Percentiles rank a stretch among this genome's conserved stretches.
These are phyloP conservation scores for Sminthopsis crassicaudata DNA, from an alignment of 2,113 vertebrate genomes.

Conservation along the genomic window DNA sequence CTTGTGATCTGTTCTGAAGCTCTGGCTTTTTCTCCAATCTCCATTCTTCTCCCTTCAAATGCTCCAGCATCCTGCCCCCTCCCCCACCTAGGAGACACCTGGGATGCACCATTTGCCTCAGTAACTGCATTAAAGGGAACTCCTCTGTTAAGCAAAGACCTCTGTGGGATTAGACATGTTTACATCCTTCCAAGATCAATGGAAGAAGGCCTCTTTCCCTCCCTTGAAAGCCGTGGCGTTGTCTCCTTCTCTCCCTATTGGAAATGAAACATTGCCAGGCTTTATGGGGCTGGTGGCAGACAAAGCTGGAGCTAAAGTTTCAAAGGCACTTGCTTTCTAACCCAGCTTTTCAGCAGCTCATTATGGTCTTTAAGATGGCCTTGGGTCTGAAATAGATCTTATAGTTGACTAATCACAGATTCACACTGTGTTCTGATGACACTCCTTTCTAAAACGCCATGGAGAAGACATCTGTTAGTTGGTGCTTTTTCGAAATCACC, in stretches of 20 bases:
- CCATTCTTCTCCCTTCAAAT: background rate
- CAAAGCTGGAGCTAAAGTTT: conserved; percentile 32
- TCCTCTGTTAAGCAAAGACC: conserved; percentile 43
- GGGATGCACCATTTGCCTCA: background rate
- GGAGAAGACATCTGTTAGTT: background rate
- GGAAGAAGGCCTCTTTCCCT: conserved; percentile 26
- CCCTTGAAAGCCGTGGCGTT: conserved; percentile 37
- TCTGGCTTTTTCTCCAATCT: background rate
- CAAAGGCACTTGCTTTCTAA: conserved; percentile 39
- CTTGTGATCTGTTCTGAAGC: background rate
- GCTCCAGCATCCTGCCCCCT: background rate
- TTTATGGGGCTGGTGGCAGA: conserved; percentile 20
- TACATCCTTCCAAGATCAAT: conserved; percentile 25
- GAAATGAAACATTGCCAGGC: conserved; percentile 28
- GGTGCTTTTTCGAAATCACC: conserved; percentile 13
- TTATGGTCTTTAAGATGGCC: conserved; percentile 43
- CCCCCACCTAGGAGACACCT: background rate
- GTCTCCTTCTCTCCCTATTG: conserved; percentile 39
- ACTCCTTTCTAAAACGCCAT: conserved; percentile 7
- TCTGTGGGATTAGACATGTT: conserved; percentile 59
- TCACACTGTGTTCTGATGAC: conserved; percentile 27
- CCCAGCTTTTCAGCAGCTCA: conserved; percentile 1
- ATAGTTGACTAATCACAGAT: conserved; percentile 18
- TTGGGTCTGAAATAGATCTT: conserved; percentile 46
- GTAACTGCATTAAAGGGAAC: background rate